Conservation (phyloP, 2,113 vertebrate species). For the Malurus melanocephalus region DNA sequence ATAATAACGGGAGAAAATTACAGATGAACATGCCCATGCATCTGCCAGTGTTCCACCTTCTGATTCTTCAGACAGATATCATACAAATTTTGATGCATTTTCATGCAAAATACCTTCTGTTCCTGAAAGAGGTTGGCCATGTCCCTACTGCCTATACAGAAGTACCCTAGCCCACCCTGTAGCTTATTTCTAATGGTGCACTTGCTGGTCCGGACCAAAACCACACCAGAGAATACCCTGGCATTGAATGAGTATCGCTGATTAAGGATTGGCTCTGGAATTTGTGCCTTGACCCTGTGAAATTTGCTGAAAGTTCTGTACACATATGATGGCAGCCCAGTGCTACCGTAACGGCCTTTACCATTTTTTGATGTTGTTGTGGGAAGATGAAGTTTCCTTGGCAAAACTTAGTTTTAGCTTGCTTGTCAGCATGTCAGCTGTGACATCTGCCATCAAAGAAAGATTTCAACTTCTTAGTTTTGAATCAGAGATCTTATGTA, state of each 20-base stretch:
- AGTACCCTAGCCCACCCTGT: background rate
- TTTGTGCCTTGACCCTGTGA: background rate
- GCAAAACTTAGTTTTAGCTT: background rate
- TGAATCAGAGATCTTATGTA: background rate
- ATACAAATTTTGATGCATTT: background rate
- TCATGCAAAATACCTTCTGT: background rate
- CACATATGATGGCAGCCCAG: background rate
- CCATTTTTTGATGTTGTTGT: background rate
- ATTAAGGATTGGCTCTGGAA: background rate
- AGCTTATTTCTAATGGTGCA: background rate
- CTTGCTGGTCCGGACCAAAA: background rate
- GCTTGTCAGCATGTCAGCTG: background rate
- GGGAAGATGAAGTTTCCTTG: background rate
- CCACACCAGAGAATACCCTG: background rate
- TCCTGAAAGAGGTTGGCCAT: background rate
- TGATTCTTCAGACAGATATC: background rate
- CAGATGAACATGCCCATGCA: background rate
- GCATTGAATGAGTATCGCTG: no score
- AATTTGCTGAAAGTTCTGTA: background rate
- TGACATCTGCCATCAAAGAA: background rate
- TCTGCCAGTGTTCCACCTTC: accelerated
- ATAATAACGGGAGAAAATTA: background rate
- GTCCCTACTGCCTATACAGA: no score
- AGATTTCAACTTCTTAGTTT: background rate
- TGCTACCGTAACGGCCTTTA: background rate